These are phyloP conservation scores for Sarcoramphus papa DNA, from an alignment of 2,797 vertebrate genomes.

Conservation along the genomic window DNA sequence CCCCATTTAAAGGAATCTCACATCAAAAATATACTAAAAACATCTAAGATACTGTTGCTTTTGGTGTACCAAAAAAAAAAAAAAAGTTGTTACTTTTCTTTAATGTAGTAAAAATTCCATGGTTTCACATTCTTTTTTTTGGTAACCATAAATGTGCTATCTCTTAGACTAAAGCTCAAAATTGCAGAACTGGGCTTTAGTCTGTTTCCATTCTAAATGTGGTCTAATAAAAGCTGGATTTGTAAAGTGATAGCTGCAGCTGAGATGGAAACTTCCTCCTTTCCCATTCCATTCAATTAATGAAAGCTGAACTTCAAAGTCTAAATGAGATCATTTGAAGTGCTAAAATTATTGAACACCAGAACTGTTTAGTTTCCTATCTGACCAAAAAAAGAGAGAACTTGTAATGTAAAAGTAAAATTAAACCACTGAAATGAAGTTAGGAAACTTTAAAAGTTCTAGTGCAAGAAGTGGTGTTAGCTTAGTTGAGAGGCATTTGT, in stretches of 20 bases:
- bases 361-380: conserved; percentile 5
- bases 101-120: neutral
- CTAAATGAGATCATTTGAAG: conserved; percentile 56
- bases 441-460: neutral
- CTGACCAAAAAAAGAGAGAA: neutral
- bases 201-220: neutral
- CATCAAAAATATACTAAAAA: neutral
- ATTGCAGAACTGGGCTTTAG: neutral
- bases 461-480: neutral
- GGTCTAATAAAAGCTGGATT: neutral
- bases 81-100: neutral
- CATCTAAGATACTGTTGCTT: neutral
- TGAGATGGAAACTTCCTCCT: neutral
- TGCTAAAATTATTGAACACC: conserved; percentile 62
- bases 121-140: neutral
- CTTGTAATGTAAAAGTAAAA: neutral
- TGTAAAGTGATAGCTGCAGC: neutral
- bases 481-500: neutral
- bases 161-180: neutral
- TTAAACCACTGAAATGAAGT: neutral
- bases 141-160: neutral
- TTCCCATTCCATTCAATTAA: conserved; percentile 41
- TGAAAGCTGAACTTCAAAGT: conserved; percentile 57
- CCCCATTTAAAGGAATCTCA: neutral
- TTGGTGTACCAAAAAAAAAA: neutral